Evolutionary conservation across 2,113 vertebrate genomes (phyloP).

Genomic region (Oxygymnocypris stewartii): DNA sequence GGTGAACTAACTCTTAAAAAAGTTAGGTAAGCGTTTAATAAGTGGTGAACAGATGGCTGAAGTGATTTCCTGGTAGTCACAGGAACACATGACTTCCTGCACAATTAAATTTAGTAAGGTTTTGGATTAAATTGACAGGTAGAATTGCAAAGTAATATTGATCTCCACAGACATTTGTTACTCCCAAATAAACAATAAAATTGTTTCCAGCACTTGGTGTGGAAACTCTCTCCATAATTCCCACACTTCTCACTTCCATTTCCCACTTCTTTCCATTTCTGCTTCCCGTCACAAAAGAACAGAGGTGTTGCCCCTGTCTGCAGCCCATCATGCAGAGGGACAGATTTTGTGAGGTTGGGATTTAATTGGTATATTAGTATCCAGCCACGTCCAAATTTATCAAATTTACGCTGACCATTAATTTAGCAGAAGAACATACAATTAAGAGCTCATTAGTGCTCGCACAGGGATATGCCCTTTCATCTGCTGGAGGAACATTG

Average conservation of each 20-base stretch:
- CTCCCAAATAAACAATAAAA: background rate
- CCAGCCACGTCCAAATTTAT: conserved; percentile 78
- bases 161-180: background rate
- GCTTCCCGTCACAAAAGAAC: background rate
- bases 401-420: conserved; percentile 80
- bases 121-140: background rate
- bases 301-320: conserved; percentile 43
- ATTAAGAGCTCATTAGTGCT: conserved; percentile 77
- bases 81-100: background rate
- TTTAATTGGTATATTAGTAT: conserved; percentile 81
- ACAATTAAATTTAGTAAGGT: background rate
- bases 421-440: conserved; percentile 83
- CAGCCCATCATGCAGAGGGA: conserved; percentile 67
- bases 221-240: background rate
- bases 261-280: background rate
- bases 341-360: conserved; percentile 56
- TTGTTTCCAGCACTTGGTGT: background rate
- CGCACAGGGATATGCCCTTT: conserved; percentile 79
- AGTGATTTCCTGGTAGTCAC: too few species aligned
- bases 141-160: background rate
- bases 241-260: background rate
- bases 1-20: background rate
- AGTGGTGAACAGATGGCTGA: background rate
- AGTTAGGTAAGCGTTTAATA: background rate
- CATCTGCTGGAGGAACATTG: conserved; percentile 78